Percentiles rank a stretch among this genome's conserved stretches.
These are phyloP conservation scores for Coecobrya sp. DNA, from an alignment of 2,888 invertebrate genomes.

Conservation along the genomic window DNA sequence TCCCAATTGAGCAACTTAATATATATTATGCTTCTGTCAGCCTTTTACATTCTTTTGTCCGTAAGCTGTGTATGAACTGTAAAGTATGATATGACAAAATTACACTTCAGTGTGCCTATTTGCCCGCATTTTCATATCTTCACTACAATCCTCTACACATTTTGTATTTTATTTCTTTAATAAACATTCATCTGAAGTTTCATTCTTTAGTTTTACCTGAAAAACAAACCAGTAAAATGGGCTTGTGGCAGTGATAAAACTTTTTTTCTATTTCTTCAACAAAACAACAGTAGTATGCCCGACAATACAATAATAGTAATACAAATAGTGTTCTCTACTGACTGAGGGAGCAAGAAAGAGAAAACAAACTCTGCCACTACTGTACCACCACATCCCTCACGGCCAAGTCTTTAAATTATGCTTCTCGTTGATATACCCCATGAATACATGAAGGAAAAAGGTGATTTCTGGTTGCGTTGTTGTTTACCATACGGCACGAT, in stretches of 20 bases:
- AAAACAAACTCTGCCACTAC: not conserved
- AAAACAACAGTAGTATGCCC: not conserved
- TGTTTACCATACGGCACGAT: not conserved
- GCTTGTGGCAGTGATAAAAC: not conserved
- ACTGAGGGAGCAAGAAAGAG: not conserved
- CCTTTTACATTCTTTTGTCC: constrained; percentile 9
- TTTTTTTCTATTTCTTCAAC: not conserved
- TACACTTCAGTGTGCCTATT: not conserved
- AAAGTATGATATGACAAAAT: constrained; percentile 41
- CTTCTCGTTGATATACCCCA: too few species aligned
- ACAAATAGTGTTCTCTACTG: not conserved
- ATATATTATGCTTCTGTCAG: not conserved
- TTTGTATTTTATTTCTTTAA: not conserved
- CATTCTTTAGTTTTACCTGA: not conserved
- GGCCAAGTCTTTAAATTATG: too few species aligned
- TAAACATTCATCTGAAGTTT: constrained; percentile 40
- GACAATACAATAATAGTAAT: constrained; percentile 1
- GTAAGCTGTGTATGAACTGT: constrained; percentile 1
- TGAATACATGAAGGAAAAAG: not conserved
- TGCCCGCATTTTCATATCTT: not conserved
- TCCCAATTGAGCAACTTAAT: not conserved
- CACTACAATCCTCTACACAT: not conserved
- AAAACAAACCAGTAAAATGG: not conserved
- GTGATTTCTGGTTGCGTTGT: not conserved
- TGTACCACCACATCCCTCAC: constrained; percentile 1